Percentiles rank a stretch among this genome's conserved stretches.
Evolutionary conservation across 2,888 invertebrate species (phyloP).

Genomic region (Platycnemis pennipes): DNA sequence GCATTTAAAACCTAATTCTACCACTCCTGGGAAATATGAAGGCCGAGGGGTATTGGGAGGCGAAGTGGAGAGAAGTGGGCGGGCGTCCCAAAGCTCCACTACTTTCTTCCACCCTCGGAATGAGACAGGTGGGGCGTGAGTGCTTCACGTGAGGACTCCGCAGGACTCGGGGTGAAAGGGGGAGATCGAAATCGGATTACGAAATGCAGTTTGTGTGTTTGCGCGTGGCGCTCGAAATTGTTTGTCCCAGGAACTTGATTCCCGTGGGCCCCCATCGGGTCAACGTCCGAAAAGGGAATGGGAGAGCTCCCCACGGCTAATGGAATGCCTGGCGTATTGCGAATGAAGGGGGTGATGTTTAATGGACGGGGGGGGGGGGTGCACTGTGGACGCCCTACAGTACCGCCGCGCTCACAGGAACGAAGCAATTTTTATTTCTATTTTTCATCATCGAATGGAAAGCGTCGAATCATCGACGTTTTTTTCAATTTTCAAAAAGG

Average conservation of each 20-base stretch:
- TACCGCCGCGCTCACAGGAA: background rate
- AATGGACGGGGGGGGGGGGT: background rate
- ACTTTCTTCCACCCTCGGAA: background rate
- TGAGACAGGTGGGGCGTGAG: background rate
- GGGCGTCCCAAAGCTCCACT: background rate
- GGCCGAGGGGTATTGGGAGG: background rate
- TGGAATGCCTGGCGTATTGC: background rate
- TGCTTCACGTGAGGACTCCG: background rate
- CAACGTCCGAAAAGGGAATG: background rate
- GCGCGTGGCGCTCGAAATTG: background rate
- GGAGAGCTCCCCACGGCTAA: background rate
- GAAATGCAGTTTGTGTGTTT: background rate
- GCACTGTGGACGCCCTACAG: background rate
- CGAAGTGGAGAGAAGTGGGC: background rate
- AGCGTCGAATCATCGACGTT: no score
- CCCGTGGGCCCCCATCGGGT: background rate
- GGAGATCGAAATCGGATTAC: background rate
- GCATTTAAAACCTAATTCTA: no score
- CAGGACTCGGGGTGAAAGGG: no score
- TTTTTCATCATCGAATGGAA: no score
- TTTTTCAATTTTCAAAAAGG: no score
- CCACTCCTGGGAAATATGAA: no score
- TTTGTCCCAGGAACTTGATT: background rate
- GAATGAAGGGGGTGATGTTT: background rate
- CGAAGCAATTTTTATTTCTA: no score